Conservation (phyloP, 2,113 vertebrate species). For the Zosterops pallidus region DNA sequence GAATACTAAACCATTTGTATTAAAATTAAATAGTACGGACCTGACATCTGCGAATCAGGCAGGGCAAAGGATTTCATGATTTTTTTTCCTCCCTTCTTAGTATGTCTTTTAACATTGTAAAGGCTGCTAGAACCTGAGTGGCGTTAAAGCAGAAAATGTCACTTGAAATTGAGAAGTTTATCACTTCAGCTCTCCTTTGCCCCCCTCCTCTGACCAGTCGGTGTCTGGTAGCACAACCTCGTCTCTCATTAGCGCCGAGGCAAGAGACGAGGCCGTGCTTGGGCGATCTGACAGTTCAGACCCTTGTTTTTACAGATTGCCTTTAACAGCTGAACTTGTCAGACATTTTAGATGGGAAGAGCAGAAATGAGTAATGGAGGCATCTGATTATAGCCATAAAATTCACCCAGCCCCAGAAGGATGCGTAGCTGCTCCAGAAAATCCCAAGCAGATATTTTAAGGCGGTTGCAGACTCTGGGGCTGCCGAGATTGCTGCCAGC, state of each 20-base stretch:
- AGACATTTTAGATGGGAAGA: slow-evolving; percentile 52
- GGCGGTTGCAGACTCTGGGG: neutral
- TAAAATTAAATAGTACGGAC: slow-evolving; percentile 62
- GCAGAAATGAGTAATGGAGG: slow-evolving; percentile 47
- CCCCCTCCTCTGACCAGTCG: neutral
- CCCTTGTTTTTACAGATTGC: slow-evolving; percentile 9
- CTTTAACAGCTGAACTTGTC: slow-evolving; percentile 40
- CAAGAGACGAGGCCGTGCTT: neutral
- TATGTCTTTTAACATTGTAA: slow-evolving; percentile 35
- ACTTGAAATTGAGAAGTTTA: slow-evolving; percentile 35
- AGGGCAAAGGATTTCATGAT: neutral
- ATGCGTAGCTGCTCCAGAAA: neutral
- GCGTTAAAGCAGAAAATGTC: neutral
- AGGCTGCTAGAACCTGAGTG: neutral
- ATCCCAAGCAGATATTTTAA: slow-evolving; percentile 11
- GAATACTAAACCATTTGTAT: slow-evolving; percentile 53
- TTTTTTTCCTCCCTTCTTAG: neutral
- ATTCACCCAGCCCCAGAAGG: slow-evolving; percentile 38
- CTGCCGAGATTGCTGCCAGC: slow-evolving; percentile 4
- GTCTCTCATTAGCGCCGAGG: slow-evolving; percentile 17
- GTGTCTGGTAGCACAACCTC: neutral
- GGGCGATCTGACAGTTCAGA: neutral
- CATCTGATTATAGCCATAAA: slow-evolving; percentile 24
- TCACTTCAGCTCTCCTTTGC: neutral
- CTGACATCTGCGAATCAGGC: slow-evolving; percentile 28